Evolutionary conservation across 1,140 invertebrate genomes (phyloP).

Genomic region (Neodiprion pinetum): DNA sequence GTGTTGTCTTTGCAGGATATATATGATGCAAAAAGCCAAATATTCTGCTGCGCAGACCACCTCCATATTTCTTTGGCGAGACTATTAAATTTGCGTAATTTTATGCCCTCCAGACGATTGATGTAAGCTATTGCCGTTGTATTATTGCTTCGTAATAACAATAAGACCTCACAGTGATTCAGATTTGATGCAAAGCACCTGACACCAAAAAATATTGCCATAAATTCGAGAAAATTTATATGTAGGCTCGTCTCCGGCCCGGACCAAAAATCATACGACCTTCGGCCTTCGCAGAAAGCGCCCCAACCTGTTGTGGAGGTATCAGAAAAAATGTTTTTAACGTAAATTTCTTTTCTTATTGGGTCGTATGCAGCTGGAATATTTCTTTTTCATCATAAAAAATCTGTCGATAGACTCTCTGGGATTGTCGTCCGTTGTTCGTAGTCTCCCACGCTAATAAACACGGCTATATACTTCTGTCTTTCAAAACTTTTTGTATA

Average conservation of each 20-base stretch:
- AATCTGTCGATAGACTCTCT: not conserved
- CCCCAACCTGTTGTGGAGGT: conserved; percentile 11
- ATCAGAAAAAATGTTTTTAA: conserved; percentile 21
- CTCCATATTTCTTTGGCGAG: conserved; percentile 35
- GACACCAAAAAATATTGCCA: conserved; percentile 2
- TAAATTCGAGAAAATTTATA: conserved; percentile 17
- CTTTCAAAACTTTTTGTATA: conserved; percentile 16
- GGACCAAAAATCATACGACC: conserved; percentile 12
- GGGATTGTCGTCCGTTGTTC: not conserved
- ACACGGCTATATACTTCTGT: conserved; percentile 19
- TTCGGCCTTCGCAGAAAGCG: not conserved
- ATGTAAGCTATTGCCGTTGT: conserved; percentile 55
- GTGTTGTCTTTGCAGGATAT: conserved; percentile 30
- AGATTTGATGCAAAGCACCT: conserved; percentile 16
- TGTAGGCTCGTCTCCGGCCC: not conserved
- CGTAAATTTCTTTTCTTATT: conserved; percentile 18
- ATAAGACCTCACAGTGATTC: conserved; percentile 20
- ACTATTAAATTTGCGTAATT: conserved; percentile 30
- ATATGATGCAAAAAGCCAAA: conserved; percentile 36
- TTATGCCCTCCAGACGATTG: conserved; percentile 37
- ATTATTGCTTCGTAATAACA: conserved; percentile 32
- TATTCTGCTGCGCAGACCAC: conserved; percentile 34
- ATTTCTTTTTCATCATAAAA: conserved; percentile 19
- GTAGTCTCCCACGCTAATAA: conserved; percentile 11
- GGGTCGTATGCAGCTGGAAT: conserved; percentile 12